These are phyloP conservation scores for Fulmarus glacialis DNA, from an alignment of 2,113 vertebrate genomes.

Conservation along the genomic window DNA sequence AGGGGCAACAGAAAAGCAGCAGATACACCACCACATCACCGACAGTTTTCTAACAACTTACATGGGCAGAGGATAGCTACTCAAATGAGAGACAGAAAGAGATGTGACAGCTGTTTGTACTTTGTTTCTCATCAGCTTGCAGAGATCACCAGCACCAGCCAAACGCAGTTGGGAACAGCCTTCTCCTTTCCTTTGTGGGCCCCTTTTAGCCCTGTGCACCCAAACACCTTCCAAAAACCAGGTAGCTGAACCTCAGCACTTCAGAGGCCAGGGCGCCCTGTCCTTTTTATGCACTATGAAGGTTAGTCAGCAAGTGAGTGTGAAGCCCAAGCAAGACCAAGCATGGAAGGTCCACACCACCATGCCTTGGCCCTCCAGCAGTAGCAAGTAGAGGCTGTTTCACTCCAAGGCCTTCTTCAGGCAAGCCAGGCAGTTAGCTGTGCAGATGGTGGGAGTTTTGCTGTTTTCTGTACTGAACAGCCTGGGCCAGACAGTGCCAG, in stretches of 20 bases:
- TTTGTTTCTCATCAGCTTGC: not conserved
- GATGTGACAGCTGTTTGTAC: not conserved
- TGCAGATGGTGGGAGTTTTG: not conserved
- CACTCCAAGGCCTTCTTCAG: not conserved
- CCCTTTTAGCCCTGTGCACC: not conserved
- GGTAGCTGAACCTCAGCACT: not conserved
- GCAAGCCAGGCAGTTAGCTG: not conserved
- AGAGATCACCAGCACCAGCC: not conserved
- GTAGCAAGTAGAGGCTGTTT: not conserved
- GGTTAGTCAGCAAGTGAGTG: not conserved
- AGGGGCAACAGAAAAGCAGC: not conserved
- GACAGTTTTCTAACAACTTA: not conserved
- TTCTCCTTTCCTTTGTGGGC: not conserved
- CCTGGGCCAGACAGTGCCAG: rapidly evolving
- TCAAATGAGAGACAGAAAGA: not conserved
- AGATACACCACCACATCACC: not conserved
- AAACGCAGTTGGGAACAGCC: not conserved
- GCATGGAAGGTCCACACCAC: not conserved
- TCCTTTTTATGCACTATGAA: not conserved
- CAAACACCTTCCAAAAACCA: not conserved
- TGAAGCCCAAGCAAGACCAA: not conserved
- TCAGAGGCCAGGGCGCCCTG: not conserved
- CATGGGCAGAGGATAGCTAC: not conserved
- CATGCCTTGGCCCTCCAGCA: not conserved
- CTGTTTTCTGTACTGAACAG: not conserved